Evolutionary conservation across 2,797 vertebrate genomes (phyloP).

Genomic region (Girardinus metallicus): DNA sequence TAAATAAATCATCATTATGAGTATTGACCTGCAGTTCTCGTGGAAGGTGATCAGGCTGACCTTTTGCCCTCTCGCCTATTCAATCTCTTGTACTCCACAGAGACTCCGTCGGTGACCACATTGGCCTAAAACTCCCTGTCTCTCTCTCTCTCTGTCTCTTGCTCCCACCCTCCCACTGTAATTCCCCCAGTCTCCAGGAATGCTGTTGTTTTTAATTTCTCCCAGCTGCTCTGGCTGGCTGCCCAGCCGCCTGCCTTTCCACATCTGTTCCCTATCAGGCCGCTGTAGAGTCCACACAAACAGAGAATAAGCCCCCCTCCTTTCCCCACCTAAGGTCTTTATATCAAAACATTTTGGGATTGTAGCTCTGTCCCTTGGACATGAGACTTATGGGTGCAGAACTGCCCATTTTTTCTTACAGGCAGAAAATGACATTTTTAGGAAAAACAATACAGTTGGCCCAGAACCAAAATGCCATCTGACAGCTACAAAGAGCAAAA

Average conservation of each 20-base stretch:
- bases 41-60: too few species aligned
- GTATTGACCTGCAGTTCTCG: too few species aligned
- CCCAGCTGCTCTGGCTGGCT: conserved; percentile 88
- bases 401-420: conserved; percentile 14
- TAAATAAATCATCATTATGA: too few species aligned
- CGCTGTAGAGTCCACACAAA: conserved; percentile 84
- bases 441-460: conserved; percentile 23
- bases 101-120: conserved; percentile 76
- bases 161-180: conserved; percentile 74
- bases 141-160: conserved; percentile 50
- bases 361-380: conserved; percentile 75
- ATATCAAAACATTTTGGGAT: conserved; percentile 86
- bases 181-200: conserved; percentile 88
- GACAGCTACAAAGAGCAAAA: conserved; percentile 13
- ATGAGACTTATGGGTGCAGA: conserved; percentile 42
- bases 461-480: conserved; percentile 16
- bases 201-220: conserved; percentile 89
- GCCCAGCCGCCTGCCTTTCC: conserved; percentile 87
- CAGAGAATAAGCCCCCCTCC: conserved; percentile 72
- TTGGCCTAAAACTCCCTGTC: conserved; percentile 71
- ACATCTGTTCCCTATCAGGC: conserved; percentile 91
- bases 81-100: conserved; percentile 65
- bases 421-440: conserved; percentile 26
- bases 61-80: conserved; percentile 64
- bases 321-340: conserved; percentile 80